These are phyloP conservation scores for Naso thynnoides DNA, from an alignment of 2,797 vertebrate species.

Conservation along the genomic window DNA sequence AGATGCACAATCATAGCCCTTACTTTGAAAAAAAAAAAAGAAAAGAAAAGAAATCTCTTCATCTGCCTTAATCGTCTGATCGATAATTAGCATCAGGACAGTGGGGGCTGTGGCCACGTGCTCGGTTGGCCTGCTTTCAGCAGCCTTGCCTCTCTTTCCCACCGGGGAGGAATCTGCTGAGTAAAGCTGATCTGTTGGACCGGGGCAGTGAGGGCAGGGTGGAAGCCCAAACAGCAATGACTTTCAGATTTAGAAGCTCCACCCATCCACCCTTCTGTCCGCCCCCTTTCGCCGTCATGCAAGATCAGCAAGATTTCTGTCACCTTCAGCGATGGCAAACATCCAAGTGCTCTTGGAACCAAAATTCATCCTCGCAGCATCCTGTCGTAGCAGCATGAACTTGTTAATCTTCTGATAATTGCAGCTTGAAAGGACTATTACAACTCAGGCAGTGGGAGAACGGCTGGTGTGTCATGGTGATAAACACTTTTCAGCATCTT, in stretches of 20 bases:
- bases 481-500: constrained; percentile 40
- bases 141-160: constrained; percentile 67
- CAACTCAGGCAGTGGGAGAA: constrained; percentile 62
- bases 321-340: constrained; percentile 87
- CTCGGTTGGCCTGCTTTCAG: constrained; percentile 83
- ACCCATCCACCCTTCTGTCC: constrained; percentile 75
- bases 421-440: constrained; percentile 79
- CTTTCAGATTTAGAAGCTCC: constrained; percentile 82
- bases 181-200: constrained; percentile 90
- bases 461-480: constrained; percentile 39
- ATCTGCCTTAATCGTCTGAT: constrained; percentile 98
- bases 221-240: constrained; percentile 84
- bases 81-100: constrained; percentile 93
- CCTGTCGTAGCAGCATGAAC: constrained; percentile 79
- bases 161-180: constrained; percentile 91
- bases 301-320: constrained; percentile 90
- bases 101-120: constrained; percentile 88
- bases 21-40: constrained; percentile 83
- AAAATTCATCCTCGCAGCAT: constrained; percentile 85
- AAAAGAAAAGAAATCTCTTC: constrained; percentile 87
- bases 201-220: constrained; percentile 87
- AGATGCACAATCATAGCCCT: constrained; percentile 93
- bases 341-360: constrained; percentile 84
- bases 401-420: constrained; percentile 85
- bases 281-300: constrained; percentile 85